These are phyloP conservation scores for Characodon lateralis DNA, from an alignment of 2,797 vertebrate genomes.

Conservation along the genomic window DNA sequence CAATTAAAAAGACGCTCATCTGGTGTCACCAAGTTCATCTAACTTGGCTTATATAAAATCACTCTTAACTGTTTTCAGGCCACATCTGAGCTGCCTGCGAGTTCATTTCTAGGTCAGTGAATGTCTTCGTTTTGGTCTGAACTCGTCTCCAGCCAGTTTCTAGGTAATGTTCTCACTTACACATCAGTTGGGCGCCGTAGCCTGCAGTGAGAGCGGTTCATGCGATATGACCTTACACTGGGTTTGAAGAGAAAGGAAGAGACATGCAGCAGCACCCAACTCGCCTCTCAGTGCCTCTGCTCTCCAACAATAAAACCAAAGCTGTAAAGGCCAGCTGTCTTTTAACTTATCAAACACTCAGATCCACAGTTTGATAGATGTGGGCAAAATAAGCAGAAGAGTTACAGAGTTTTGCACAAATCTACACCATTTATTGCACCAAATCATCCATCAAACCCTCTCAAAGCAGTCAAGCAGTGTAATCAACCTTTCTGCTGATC, in stretches of 20 bases:
- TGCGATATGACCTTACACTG: conserved; percentile 30
- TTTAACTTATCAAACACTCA: conserved; percentile 18
- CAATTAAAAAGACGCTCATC: conserved; percentile 12
- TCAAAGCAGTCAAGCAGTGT: conserved; percentile 3
- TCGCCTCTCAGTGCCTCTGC: conserved; percentile 9
- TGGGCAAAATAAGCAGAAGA: conserved; percentile 22
- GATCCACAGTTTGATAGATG: background rate
- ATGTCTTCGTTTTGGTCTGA: background rate
- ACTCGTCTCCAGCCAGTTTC: conserved; percentile 8
- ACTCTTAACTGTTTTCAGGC: background rate
- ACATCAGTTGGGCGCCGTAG: conserved; percentile 38
- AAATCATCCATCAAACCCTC: conserved; percentile 17
- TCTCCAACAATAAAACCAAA: conserved; percentile 24
- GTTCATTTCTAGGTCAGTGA: background rate
- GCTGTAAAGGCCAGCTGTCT: conserved; percentile 21
- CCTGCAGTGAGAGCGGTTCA: conserved; percentile 47
- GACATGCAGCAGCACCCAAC: conserved; percentile 44
- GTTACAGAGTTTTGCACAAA: conserved; percentile 17
- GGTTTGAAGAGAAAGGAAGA: conserved; percentile 60
- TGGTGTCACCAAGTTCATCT: conserved; percentile 2
- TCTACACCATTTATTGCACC: conserved; percentile 5
- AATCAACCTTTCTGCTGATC: conserved; percentile 15
- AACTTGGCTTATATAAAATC: background rate
- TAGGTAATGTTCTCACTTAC: conserved; percentile 66
- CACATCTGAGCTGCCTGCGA: background rate